These are phyloP conservation scores for Micropoecilia bifurca DNA, from an alignment of 2,797 vertebrate species.

Conservation along the genomic window DNA sequence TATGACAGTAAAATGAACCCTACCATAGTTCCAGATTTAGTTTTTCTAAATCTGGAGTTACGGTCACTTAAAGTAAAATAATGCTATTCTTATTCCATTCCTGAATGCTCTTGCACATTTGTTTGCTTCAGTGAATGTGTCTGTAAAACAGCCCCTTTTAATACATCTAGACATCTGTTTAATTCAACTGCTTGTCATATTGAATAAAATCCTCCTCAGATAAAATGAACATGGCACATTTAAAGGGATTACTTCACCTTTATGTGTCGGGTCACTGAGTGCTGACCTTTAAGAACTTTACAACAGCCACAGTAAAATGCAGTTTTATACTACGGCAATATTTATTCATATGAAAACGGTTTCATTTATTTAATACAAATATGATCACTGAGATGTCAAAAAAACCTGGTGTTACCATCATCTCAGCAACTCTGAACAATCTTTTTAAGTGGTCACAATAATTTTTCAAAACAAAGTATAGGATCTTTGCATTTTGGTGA, in stretches of 20 bases:
- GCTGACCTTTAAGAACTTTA: background rate
- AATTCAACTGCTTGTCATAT: constrained; percentile 55
- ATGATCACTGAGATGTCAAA: background rate
- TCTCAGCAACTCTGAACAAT: background rate
- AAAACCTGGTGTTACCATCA: background rate
- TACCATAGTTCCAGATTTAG: no score
- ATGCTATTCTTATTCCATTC: constrained; percentile 23
- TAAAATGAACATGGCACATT: constrained; percentile 50
- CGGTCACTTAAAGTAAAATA: constrained; percentile 6
- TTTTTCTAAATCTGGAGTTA: background rate
- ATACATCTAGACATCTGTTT: constrained; percentile 60
- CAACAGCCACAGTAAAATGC: background rate
- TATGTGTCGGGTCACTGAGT: constrained; percentile 11
- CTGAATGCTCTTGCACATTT: constrained; percentile 31
- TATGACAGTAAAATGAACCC: background rate
- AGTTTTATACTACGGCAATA: background rate
- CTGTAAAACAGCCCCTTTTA: constrained; percentile 48
- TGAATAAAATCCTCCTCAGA: constrained; percentile 50
- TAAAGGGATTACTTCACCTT: constrained; percentile 35
- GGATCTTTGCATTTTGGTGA: background rate
- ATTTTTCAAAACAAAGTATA: background rate
- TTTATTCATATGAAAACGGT: background rate
- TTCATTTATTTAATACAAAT: background rate
- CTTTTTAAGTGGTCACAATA: background rate
- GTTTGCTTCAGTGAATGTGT: constrained; percentile 41